Conservation (phyloP, 2,888 invertebrate species). For the Caenorhabditis wallacei region DNA sequence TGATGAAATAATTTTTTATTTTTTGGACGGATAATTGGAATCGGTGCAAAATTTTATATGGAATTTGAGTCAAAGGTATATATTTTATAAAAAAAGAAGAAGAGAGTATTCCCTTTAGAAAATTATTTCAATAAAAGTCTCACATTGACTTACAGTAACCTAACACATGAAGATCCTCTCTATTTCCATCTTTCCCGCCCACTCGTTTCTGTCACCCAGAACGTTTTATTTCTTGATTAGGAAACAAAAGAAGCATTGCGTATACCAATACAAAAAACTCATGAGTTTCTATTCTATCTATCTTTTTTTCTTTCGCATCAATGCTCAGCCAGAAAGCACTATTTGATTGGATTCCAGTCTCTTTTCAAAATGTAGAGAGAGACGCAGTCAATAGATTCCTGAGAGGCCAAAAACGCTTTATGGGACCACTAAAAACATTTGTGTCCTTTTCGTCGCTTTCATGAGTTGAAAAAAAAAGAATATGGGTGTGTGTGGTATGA, state of each 20-base stretch:
- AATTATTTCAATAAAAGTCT: no score
- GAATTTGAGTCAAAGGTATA: no score
- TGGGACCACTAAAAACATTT: constrained; percentile 59
- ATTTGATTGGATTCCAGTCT: constrained; percentile 44
- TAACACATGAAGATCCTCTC: no score
- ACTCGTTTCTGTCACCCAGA: not conserved
- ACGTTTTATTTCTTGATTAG: constrained; percentile 4
- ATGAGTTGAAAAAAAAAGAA: constrained; percentile 22
- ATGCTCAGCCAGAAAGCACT: constrained; percentile 37
- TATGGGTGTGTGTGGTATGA: constrained; percentile 9
- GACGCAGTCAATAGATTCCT: constrained; percentile 13
- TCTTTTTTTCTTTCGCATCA: constrained; percentile 39
- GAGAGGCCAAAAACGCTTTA: constrained; percentile 29
- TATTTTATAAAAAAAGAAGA: no score
- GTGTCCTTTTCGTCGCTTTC: constrained; percentile 42
- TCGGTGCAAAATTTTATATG: no score
- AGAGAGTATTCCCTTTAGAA: no score
- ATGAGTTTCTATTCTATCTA: constrained; percentile 27
- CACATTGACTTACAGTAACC: no score
- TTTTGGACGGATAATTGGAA: no score
- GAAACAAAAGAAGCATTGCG: constrained; percentile 20
- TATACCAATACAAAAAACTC: constrained; percentile 9
- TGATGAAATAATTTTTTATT: no score
- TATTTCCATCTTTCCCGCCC: no score
- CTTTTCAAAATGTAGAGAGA: constrained; percentile 19